Base-by-base conservation (phyloP, 2,888 invertebrate species). In the Cyaniris semiargus region DNA sequence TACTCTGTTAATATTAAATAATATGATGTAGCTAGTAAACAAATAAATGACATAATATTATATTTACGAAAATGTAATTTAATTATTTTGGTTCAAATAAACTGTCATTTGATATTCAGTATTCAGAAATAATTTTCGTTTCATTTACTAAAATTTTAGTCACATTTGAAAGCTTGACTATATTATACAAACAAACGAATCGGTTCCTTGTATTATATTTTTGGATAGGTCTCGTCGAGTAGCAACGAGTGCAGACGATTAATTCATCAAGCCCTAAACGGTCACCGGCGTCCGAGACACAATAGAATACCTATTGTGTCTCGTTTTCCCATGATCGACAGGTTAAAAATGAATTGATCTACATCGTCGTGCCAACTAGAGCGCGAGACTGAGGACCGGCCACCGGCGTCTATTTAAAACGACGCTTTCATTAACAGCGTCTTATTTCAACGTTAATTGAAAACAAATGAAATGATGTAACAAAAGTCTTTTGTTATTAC, bases 291-390 rank as follows among this genome's bases (percentile, higher is more conserved):
- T n/a, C n/a, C n/a, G n/a, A n/a, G n/a, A n/a, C n/a, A n/a, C n/a
- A n/a, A n/a, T n/a, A n/a, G n/a, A n/a, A n/a, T n/a, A n/a, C n/a
- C n/a, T n/a, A n/a, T n/a, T n/a, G n/a, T n/a, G n/a, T n/a, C n/a
- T n/a, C n/a, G n/a, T n/a, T n/a, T n/a, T n/a, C n/a, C n/a, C n/a
- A n/a, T n/a, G n/a, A n/a, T n/a, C n/a, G n/a, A n/a, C n/a, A n/a
- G n/a, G n/a, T n/a, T n/a, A 79, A 79, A 78, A 79, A 56, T 74
- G 74, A 77, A 79, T 75, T 79, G 78, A 79, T 75, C 76, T 76
- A 66, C 76, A 60, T 75, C 66, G 78, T 23, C 75, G 78, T 78
- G 78, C 77, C 79, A 79, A 79, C 75, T 78, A 53, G 78, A 76
- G 75, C 79, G 48, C 75, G 74, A 72, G 48, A 72, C 72, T 13